These are phyloP conservation scores for Drosophila cracens DNA, from an alignment of 2,888 invertebrate genomes.

Conservation along the genomic window DNA sequence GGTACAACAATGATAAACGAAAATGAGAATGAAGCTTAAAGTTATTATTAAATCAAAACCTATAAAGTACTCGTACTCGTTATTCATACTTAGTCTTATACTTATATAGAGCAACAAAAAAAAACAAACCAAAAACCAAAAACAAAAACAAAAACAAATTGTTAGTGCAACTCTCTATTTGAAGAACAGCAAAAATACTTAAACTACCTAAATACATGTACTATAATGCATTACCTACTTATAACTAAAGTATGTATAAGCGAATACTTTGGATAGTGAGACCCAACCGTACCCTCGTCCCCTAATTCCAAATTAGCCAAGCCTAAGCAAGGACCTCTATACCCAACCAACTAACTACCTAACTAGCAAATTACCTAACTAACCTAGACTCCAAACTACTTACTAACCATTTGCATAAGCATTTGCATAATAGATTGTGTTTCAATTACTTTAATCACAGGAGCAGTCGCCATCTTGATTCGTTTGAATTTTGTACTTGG, in stretches of 20 bases:
- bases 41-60: conserved; percentile 72
- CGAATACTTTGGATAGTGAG: conserved; percentile 31
- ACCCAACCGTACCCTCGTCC: conserved; percentile 1
- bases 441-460: conserved; percentile 51
- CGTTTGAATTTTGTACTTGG: conserved; percentile 29
- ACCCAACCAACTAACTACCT: conserved; percentile 70
- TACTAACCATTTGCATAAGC: conserved; percentile 22
- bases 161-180: conserved; percentile 57
- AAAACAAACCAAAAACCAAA: not conserved
- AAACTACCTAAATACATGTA: conserved; percentile 46
- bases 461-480: conserved; percentile 39
- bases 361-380: conserved; percentile 43
- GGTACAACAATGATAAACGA: conserved; percentile 16
- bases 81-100: conserved; percentile 49
- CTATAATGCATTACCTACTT: conserved; percentile 16
- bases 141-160: conserved; percentile 24
- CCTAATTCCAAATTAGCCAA: conserved; percentile 52
- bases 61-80: conserved; percentile 59
- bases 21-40: conserved; percentile 53
- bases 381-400: conserved; percentile 18
- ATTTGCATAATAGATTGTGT: conserved; percentile 57
- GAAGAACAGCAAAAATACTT: conserved; percentile 25
- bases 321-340: conserved; percentile 48
- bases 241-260: conserved; percentile 35
- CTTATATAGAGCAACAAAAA: conserved; percentile 21